Conservation (phyloP, 37 sponge, comb jelly and placozoan species). For the Agelas oroides region DNA sequence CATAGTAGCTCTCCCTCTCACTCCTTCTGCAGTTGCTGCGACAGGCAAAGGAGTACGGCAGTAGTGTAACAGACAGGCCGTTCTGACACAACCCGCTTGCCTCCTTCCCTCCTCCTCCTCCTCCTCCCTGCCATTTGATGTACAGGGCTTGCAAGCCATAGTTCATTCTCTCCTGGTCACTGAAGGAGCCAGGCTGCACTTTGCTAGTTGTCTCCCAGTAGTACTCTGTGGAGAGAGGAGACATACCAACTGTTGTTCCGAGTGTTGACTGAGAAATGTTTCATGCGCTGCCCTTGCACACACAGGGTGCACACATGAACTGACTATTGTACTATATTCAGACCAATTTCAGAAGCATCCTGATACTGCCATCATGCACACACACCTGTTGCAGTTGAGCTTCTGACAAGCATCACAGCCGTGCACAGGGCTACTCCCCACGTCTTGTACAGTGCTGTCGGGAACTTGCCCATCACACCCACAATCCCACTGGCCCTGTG, state of each 20-base stretch:
- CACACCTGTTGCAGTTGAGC: slow-evolving; percentile 17
- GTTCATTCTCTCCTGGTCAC: slow-evolving; percentile 68
- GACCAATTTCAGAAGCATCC: no score
- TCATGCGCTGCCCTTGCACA: no score
- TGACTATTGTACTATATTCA: no score
- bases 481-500: slow-evolving; percentile 7
- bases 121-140: slow-evolving; percentile 22
- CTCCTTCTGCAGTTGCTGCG: no score
- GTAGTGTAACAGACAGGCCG: slow-evolving; percentile 34
- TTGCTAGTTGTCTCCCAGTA: slow-evolving; percentile 39
- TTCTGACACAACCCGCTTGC: no score
- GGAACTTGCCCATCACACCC: slow-evolving; percentile 31
- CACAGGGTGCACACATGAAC: no score
- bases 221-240: slow-evolving; percentile 13
- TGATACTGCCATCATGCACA: no score
- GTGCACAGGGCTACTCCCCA: slow-evolving; percentile 41
- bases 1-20: neutral
- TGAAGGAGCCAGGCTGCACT: neutral
- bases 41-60: slow-evolving; percentile 47
- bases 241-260: no score
- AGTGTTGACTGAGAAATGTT: no score
- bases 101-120: no score
- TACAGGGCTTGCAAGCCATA: slow-evolving; percentile 33
- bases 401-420: slow-evolving; percentile 26
- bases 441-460: slow-evolving; percentile 5